Conservation (phyloP, 2,113 vertebrate species). For the Pachypanchax playfairii region DNA sequence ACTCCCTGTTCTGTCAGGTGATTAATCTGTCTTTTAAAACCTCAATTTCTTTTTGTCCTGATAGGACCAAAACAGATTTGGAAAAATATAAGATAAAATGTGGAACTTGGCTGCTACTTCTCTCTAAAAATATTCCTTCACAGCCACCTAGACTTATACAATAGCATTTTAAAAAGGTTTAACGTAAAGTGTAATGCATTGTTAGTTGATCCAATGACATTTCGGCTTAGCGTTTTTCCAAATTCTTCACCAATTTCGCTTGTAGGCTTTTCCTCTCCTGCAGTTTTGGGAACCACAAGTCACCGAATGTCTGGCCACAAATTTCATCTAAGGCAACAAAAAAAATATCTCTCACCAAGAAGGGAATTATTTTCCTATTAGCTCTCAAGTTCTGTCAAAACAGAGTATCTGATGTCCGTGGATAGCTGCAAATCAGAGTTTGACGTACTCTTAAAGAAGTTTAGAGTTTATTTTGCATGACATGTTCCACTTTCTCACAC, state of each 20-base stretch:
- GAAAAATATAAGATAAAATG: too few relatives aligned
- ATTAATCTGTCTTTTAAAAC: too few relatives aligned
- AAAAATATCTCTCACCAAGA: background rate
- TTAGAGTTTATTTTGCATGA: conserved; percentile 29
- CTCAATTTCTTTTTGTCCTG: too few relatives aligned
- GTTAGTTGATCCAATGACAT: too few relatives aligned
- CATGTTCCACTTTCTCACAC: conserved; percentile 6
- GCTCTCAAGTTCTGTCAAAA: conserved; percentile 59
- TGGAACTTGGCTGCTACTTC: too few relatives aligned
- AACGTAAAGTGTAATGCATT: too few relatives aligned
- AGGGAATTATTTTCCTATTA: conserved; percentile 63
- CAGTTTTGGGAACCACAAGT: conserved; percentile 40
- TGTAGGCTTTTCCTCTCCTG: conserved; percentile 30
- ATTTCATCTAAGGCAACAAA: conserved; percentile 45
- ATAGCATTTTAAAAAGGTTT: too few relatives aligned
- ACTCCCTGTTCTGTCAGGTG: too few relatives aligned
- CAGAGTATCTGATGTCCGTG: conserved; percentile 56
- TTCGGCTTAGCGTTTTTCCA: too few relatives aligned
- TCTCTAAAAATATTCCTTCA: too few relatives aligned
- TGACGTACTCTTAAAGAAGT: background rate
- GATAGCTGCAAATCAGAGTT: conserved; percentile 26
- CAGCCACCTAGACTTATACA: too few relatives aligned
- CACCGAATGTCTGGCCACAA: conserved; percentile 42
- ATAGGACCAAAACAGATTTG: too few relatives aligned
- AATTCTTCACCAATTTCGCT: conserved; percentile 9